These are phyloP conservation scores for Idaea straminata DNA, from an alignment of 2,888 invertebrate species.

Conservation along the genomic window DNA sequence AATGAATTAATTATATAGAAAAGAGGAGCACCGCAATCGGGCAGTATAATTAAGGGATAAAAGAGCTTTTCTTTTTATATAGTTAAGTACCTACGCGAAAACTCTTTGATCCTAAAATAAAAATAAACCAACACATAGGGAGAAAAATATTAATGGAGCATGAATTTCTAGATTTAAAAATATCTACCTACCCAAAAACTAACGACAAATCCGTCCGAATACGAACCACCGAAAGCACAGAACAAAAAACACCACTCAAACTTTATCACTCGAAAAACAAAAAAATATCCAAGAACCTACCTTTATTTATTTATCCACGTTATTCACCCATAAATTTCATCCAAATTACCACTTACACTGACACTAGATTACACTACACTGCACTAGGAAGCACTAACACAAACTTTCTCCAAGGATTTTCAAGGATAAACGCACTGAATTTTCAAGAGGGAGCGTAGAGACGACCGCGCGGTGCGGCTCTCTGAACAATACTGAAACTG, in stretches of 20 bases:
- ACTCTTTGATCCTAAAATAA: no score
- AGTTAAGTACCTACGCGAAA: no score
- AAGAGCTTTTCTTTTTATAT: no score
- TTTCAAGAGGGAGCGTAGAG: neutral
- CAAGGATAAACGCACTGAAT: neutral
- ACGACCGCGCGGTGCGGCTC: neutral
- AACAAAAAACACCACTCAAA: neutral
- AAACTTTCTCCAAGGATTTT: neutral
- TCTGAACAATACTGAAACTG: neutral
- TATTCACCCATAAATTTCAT: neutral
- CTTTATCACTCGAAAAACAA: neutral
- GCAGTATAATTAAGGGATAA: no score
- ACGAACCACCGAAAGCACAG: neutral
- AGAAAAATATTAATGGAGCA: no score
- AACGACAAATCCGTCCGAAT: neutral
- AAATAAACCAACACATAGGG: no score
- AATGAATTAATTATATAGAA: no score
- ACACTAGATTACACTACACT: neutral
- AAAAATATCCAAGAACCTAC: neutral
- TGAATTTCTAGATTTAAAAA: neutral
- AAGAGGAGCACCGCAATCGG: no score
- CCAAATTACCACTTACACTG: neutral
- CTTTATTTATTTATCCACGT: neutral
- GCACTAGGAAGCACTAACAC: neutral
- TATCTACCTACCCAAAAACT: neutral